A percentile compares a stretch with the other conserved stretches of the same genome.
Conservation (phyloP, 2,888 invertebrate species). For the Buathra laborator region DNA sequence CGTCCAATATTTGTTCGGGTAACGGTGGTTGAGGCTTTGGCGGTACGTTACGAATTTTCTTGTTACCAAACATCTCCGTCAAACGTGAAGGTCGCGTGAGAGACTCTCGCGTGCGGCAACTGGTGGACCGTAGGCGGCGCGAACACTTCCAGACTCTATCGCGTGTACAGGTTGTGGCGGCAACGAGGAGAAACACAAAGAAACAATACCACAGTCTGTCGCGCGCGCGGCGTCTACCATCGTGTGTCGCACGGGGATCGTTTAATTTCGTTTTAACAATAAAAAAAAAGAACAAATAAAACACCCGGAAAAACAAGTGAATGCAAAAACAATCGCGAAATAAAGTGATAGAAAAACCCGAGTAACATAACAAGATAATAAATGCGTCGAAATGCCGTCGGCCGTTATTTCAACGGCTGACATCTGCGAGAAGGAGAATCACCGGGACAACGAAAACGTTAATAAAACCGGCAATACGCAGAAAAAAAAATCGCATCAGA, state of each 20-base stretch:
- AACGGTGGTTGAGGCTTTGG: slow-evolving; percentile 80
- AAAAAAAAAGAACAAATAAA: too few relatives aligned
- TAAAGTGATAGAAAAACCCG: not conserved
- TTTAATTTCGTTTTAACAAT: too few relatives aligned
- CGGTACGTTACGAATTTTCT: slow-evolving; percentile 78
- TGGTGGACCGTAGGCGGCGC: slow-evolving; percentile 5
- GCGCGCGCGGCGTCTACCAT: too few relatives aligned
- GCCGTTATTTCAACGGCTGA: slow-evolving; percentile 62
- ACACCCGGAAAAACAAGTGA: too few relatives aligned
- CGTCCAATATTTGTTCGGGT: slow-evolving; percentile 80
- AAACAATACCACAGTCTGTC: too few relatives aligned
- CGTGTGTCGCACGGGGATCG: too few relatives aligned
- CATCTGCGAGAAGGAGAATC: slow-evolving; percentile 62
- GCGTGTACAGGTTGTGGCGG: too few relatives aligned
- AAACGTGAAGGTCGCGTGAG: not conserved
- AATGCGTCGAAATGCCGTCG: slow-evolving; percentile 56
- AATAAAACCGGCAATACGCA: slow-evolving; percentile 25
- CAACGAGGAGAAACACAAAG: too few relatives aligned
- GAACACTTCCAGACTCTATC: too few relatives aligned
- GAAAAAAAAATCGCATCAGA: slow-evolving; percentile 41
- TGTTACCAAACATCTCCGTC: slow-evolving; percentile 79
- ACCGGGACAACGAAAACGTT: slow-evolving; percentile 50
- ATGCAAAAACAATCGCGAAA: not conserved
- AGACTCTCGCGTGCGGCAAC: not conserved
- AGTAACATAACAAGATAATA: not conserved